These are phyloP conservation scores for Beroe forskalii DNA, from an alignment of 37 sponge, comb jelly and placozoan genomes.

Conservation along the genomic window DNA sequence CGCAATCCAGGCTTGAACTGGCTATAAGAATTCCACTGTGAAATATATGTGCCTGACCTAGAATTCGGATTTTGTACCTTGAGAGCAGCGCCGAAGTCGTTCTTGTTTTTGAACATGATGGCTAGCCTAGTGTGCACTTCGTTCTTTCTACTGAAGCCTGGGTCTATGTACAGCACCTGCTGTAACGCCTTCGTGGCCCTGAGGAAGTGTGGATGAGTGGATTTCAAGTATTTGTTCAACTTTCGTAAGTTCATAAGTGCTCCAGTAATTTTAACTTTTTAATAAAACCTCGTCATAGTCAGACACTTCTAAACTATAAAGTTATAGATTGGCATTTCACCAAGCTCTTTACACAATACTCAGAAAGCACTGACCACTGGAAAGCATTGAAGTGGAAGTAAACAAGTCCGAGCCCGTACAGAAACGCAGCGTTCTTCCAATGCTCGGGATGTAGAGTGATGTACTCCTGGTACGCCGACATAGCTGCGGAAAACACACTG, in stretches of 20 bases:
- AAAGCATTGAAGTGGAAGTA: constrained; percentile 77
- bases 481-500: constrained; percentile 63
- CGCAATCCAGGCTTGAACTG: no score
- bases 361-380: constrained; percentile 71
- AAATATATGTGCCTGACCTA: no score
- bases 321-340: no score
- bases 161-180: constrained; percentile 67
- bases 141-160: constrained; percentile 69
- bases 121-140: constrained; percentile 75
- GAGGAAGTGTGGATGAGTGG: no score
- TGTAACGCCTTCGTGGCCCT: constrained; percentile 71
- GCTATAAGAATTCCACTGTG: no score
- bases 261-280: no score
- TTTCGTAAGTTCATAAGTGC: no score
- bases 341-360: neutral
- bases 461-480: constrained; percentile 75
- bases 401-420: constrained; percentile 83
- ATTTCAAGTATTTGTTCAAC: no score
- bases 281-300: no score
- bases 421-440: constrained; percentile 65
- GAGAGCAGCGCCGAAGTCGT: constrained; percentile 64
- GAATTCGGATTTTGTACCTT: no score
- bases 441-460: constrained; percentile 39
- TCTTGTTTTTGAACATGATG: constrained; percentile 71
- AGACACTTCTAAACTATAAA: no score